phyloP scores from a whole-genome alignment of 2,888 invertebrate genomes.

The Lycaena phlaeas region DNA sequence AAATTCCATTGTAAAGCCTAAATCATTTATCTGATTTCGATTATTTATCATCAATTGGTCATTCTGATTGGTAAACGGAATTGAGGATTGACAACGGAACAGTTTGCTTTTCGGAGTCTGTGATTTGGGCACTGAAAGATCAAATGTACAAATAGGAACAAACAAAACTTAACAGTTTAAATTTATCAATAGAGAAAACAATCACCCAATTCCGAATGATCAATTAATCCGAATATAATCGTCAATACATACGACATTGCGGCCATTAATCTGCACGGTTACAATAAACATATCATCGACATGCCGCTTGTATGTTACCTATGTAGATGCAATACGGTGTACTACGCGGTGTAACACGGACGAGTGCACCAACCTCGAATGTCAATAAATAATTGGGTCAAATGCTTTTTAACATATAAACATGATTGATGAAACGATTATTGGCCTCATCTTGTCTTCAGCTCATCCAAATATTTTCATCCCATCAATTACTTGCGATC shows the following conservation, averaged over 20 bases:
- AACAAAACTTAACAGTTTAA: not conserved
- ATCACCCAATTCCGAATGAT: slow-evolving; percentile 4
- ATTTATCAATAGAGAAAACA: not conserved
- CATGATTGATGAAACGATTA: not conserved
- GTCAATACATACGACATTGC: slow-evolving; percentile 21
- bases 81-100: too few relatives aligned
- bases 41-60: too few relatives aligned
- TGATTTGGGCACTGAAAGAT: too few relatives aligned
- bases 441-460: too few relatives aligned
- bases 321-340: not conserved
- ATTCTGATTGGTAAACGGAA: too few relatives aligned
- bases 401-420: slow-evolving; percentile 15
- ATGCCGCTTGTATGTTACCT: not conserved
- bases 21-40: too few relatives aligned
- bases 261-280: slow-evolving; percentile 14
- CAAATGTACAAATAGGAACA: not conserved
- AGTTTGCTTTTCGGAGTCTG: too few relatives aligned
- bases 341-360: not conserved
- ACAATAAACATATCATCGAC: slow-evolving; percentile 2
- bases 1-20: too few relatives aligned
- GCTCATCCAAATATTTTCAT: too few relatives aligned
- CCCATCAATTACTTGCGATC: too few relatives aligned
- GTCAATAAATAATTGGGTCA: slow-evolving; percentile 20
- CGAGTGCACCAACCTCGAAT: slow-evolving; percentile 17
- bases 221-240: slow-evolving; percentile 10